phyloP scores from a whole-genome alignment of 2,113 vertebrate species.

The Takifugu bimaculatus region DNA sequence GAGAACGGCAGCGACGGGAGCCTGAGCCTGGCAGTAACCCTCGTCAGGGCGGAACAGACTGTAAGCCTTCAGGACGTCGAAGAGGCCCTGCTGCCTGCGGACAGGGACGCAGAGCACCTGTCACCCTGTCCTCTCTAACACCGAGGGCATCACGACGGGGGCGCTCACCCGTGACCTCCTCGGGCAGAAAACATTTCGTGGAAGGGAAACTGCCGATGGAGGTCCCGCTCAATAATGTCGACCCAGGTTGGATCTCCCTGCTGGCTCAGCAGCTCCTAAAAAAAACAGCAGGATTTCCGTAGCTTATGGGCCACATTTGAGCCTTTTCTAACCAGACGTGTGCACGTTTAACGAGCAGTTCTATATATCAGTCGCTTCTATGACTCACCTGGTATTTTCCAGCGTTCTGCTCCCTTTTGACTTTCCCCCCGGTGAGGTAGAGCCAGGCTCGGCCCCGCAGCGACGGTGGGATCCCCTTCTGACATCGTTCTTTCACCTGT shows the following conservation, averaged over 20 bases:
- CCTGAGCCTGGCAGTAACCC: slow-evolving; percentile 98
- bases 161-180: slow-evolving; percentile 88
- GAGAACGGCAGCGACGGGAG: slow-evolving; percentile 91
- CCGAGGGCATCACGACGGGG: background rate
- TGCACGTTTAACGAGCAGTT: background rate
- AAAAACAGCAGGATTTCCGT: background rate
- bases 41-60: slow-evolving; percentile 91
- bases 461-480: slow-evolving; percentile 96
- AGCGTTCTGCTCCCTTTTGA: slow-evolving; percentile 86
- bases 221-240: slow-evolving; percentile 92
- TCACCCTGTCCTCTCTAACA: too few relatives aligned
- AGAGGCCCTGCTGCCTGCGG: slow-evolving; percentile 89
- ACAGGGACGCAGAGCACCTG: background rate
- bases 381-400: slow-evolving; percentile 82
- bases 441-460: slow-evolving; percentile 94
- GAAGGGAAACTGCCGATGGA: slow-evolving; percentile 97
- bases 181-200: slow-evolving; percentile 97
- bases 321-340: background rate
- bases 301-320: background rate
- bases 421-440: slow-evolving; percentile 91
- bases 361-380: too few relatives aligned
- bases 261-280: slow-evolving; percentile 84
- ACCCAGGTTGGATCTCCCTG: slow-evolving; percentile 91
- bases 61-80: slow-evolving; percentile 94
- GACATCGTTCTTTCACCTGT: slow-evolving; percentile 92